Conservation (phyloP, 1,140 invertebrate genomes). For the Hyles vespertilio region DNA sequence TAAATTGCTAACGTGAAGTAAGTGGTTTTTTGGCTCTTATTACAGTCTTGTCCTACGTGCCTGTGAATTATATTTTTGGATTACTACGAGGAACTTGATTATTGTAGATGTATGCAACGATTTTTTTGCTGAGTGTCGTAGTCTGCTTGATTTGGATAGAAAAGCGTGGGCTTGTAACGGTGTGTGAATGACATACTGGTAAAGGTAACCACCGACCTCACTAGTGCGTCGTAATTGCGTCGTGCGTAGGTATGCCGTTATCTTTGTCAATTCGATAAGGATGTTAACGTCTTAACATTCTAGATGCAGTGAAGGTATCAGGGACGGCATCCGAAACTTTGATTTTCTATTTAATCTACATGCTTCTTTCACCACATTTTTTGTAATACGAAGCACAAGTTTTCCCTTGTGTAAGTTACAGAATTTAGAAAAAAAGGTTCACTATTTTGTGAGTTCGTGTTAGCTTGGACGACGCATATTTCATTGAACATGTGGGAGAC, state of each 20-base stretch:
- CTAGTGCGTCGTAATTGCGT: conserved; percentile 67
- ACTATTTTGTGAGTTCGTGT: too few species aligned
- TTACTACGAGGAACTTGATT: conserved; percentile 7
- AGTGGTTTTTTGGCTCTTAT: conserved; percentile 28
- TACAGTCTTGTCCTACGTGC: conserved; percentile 24
- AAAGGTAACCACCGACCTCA: conserved; percentile 26
- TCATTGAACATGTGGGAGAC: too few species aligned
- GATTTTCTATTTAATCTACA: too few species aligned
- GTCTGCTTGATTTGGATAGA: conserved; percentile 7
- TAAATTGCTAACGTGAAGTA: conserved; percentile 12
- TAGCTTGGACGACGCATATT: too few species aligned
- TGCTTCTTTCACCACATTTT: too few species aligned
- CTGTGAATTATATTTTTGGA: conserved; percentile 35
- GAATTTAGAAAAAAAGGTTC: too few species aligned
- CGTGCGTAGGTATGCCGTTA: conserved; percentile 61
- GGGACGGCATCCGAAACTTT: too few species aligned
- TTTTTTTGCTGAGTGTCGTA: conserved; percentile 1
- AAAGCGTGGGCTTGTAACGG: conserved; percentile 17
- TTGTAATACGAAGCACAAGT: too few species aligned
- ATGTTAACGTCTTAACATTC: conserved; percentile 38
- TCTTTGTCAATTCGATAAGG: conserved; percentile 60
- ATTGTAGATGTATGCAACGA: conserved; percentile 2
- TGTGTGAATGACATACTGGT: conserved; percentile 16
- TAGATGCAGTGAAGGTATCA: conserved; percentile 1
- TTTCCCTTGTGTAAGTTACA: too few species aligned